Evolutionary conservation across 2,113 vertebrate species (phyloP), one percentile per base, ranked within the genome.

Genomic region (Oplegnathus fasciatus): DNA sequence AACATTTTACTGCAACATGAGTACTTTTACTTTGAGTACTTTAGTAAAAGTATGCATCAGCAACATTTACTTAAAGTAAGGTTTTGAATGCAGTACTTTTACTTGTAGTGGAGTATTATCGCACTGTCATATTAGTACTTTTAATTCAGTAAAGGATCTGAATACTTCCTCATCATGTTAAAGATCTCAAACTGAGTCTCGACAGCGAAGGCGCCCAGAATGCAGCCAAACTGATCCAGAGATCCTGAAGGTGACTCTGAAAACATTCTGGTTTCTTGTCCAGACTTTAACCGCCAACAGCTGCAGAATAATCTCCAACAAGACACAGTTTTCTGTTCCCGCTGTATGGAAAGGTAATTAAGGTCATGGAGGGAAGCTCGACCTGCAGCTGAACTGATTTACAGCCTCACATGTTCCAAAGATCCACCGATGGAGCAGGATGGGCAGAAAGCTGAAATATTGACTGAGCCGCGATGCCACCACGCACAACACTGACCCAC

Each of bases 281-380:
- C 67, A 82, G 71, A 69, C 42, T 2, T 60, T 61, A 69, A 54
- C 55, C 18, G 6, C 48, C 18, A 70, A 26, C 79, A 85, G 82
- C 76, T 84, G 75, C 65, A n/a, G 28, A 24, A 18, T 6, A 1
- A 72, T 22, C 60, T 58, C 18, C 68, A 44, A 58, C 57, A 37
- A 14, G 24, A 72, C 83, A 3, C n/a, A 24, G 20, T 3, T 1
- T 3, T 65, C 34, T 42, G 79, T 4, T 86, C 55, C 22, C 18
- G 3, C 17, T 8, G 68, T 44, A 82, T 86, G 89, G 64, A 50
- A 84, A 91, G 76, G 42, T 86, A 73, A 86, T 82, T 74, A 69
- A 82, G 86, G 88, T 83, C 86, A 72, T 0, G 48, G 72, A 46
- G 73, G 2, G 71, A 61, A 61, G 64, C 77, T 1, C 52, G 30